Conservation (phyloP, 2,888 invertebrate genomes). For the Caenorhabditis parvicauda region DNA sequence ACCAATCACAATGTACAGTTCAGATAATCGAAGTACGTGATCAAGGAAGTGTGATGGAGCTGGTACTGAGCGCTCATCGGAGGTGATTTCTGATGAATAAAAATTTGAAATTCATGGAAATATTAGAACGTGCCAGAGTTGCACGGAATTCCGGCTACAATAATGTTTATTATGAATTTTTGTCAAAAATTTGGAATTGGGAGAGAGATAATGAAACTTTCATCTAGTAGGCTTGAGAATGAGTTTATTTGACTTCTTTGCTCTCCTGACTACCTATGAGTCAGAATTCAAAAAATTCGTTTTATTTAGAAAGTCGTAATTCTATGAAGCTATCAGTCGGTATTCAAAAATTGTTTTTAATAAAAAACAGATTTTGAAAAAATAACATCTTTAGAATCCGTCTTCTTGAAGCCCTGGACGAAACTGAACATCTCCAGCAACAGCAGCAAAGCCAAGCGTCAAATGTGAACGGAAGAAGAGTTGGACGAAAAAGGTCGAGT, state of each 20-base stretch:
- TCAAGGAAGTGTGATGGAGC: constrained; percentile 75
- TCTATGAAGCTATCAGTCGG: not conserved
- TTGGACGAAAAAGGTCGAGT: constrained; percentile 5
- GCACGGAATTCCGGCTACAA: no score
- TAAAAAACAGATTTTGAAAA: no score
- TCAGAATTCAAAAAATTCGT: not conserved
- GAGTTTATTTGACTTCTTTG: not conserved
- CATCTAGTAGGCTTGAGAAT: not conserved
- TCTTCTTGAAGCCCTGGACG: constrained; percentile 23
- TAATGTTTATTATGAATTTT: constrained; percentile 67
- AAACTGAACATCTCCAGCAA: constrained; percentile 1
- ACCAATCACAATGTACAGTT: constrained; percentile 65
- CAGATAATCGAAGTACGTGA: constrained; percentile 90
- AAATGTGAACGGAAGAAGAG: constrained; percentile 14
- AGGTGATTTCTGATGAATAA: constrained; percentile 73
- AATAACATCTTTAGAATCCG: constrained; percentile 12
- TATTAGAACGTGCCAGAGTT: no score
- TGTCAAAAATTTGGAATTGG: not conserved
- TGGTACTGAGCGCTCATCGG: constrained; percentile 79
- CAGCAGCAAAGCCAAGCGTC: not conserved
- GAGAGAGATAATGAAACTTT: not conserved
- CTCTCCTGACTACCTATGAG: not conserved
- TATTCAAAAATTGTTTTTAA: no score
- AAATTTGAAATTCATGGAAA: no score
- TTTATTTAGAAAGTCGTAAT: not conserved